Percentiles rank a stretch among this genome's conserved stretches.
These are phyloP conservation scores for Poecilia velifera DNA, from an alignment of 2,797 vertebrate species.

Conservation along the genomic window DNA sequence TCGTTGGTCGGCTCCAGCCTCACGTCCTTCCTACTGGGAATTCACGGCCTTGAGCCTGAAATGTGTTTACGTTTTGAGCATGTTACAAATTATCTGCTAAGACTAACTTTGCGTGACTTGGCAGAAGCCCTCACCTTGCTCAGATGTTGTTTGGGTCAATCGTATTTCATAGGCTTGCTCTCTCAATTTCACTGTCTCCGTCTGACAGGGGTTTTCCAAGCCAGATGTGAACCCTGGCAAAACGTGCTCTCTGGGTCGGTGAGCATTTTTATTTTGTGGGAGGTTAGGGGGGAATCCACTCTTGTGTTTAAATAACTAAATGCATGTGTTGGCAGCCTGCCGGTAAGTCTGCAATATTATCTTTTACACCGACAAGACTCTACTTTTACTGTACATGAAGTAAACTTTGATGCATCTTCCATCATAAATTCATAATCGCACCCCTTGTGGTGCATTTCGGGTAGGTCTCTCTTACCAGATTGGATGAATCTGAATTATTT, in stretches of 20 bases:
- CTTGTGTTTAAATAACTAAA: conserved; percentile 20
- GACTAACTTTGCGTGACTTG: conserved; percentile 88
- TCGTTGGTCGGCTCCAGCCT: conserved; percentile 51
- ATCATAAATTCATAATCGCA: conserved; percentile 46
- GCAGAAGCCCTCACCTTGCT: conserved; percentile 82
- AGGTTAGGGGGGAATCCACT: conserved; percentile 16
- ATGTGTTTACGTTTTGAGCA: conserved; percentile 83
- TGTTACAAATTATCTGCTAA: conserved; percentile 85
- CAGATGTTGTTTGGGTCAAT: conserved; percentile 84
- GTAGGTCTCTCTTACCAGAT: conserved; percentile 39
- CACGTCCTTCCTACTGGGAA: conserved; percentile 61
- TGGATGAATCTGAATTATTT: conserved; percentile 25
- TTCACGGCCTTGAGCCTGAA: conserved; percentile 75
- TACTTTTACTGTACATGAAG: conserved; percentile 48
- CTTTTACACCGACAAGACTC: conserved; percentile 36
- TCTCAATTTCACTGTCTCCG: conserved; percentile 78
- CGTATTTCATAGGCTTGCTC: conserved; percentile 79
- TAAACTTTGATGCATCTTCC: conserved; percentile 31
- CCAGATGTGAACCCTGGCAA: conserved; percentile 81
- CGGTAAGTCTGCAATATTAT: conserved; percentile 46
- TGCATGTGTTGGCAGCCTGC: conserved; percentile 47
- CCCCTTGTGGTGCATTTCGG: conserved; percentile 43
- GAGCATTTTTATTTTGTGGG: conserved; percentile 16
- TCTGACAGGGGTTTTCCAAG: conserved; percentile 77
- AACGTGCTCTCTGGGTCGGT: conserved; percentile 32